Evolutionary conservation across 23 tunicate species (phyloP).

Genomic region (Clavelina lepadiformis): DNA sequence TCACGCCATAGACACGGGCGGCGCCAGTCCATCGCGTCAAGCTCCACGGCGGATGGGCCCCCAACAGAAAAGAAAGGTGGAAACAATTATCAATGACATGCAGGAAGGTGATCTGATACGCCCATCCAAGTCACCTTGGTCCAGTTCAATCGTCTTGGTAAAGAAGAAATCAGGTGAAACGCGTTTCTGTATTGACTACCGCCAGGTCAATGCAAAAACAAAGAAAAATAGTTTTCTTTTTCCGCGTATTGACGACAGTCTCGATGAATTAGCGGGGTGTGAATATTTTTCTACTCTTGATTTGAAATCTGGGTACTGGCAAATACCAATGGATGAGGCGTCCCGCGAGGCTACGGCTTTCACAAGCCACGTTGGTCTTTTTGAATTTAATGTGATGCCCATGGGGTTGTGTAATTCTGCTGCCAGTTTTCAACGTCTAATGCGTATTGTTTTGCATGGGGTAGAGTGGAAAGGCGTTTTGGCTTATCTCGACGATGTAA

Average conservation of each 20-base stretch:
- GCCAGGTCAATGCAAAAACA: not conserved
- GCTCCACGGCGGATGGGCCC: not conserved
- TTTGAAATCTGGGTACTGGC: constrained; percentile 7
- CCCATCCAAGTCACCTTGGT: constrained; percentile 15
- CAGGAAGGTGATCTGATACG: constrained; percentile 2
- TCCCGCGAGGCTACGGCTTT: constrained; percentile 10
- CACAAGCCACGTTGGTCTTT: constrained; percentile 6
- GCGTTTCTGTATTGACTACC: constrained; percentile 7
- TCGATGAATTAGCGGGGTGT: constrained; percentile 9
- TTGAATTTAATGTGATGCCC: constrained; percentile 18
- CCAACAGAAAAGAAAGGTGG: not conserved
- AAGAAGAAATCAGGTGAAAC: constrained; percentile 6
- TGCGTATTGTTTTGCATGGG: constrained; percentile 10
- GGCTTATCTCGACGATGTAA: constrained; percentile 13
- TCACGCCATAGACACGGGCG: too few species aligned
- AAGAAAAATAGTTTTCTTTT: constrained; percentile 6
- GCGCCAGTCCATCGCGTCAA: too few species aligned
- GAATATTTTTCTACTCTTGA: constrained; percentile 10
- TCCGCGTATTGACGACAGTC: constrained; percentile 9
- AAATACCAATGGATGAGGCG: not conserved
- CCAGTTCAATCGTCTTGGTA: constrained; percentile 15
- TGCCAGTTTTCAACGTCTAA: constrained; percentile 11
- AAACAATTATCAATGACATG: not conserved
- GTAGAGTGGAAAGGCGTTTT: constrained; percentile 11
- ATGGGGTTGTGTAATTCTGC: constrained; percentile 13